Percentiles rank a stretch among this genome's conserved stretches.
phyloP scores from a whole-genome alignment of 2,888 invertebrate genomes.

The Psylliodes chrysocephalus region DNA sequence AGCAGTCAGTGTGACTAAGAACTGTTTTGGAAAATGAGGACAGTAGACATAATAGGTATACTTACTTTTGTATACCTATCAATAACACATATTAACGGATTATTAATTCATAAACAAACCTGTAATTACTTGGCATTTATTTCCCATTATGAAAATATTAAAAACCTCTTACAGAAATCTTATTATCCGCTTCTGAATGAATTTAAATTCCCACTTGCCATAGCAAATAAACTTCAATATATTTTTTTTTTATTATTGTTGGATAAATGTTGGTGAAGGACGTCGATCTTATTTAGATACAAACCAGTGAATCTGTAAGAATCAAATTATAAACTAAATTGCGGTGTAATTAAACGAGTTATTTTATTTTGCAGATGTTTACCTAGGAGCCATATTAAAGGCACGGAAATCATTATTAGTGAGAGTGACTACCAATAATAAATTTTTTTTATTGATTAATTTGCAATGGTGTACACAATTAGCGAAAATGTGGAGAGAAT shows the following conservation, averaged over 20 bases:
- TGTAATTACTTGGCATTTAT: too few relatives aligned
- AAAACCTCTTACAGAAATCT: background rate
- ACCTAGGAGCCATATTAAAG: background rate
- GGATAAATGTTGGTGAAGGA: constrained; percentile 9
- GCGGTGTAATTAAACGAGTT: background rate
- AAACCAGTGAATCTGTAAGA: constrained; percentile 7
- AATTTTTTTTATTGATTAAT: background rate
- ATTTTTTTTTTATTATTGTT: constrained; percentile 8
- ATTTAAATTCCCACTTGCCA: constrained; percentile 4
- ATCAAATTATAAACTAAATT: background rate
- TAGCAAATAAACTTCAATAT: background rate
- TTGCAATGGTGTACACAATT: constrained; percentile 7
- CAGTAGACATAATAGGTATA: too few relatives aligned
- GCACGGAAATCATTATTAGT: background rate
- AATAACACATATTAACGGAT: too few relatives aligned
- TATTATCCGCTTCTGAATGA: background rate
- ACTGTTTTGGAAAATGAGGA: too few relatives aligned
- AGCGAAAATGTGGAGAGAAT: constrained; percentile 15
- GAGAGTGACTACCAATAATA: background rate
- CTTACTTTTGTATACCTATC: too few relatives aligned
- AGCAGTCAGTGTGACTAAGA: too few relatives aligned
- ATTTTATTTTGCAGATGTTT: background rate
- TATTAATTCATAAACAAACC: too few relatives aligned
- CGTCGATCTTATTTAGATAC: constrained; percentile 7
- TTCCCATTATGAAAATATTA: too few relatives aligned